These are phyloP conservation scores for Epistrophella euchroma DNA, from an alignment of 2,888 invertebrate genomes.

Conservation along the genomic window DNA sequence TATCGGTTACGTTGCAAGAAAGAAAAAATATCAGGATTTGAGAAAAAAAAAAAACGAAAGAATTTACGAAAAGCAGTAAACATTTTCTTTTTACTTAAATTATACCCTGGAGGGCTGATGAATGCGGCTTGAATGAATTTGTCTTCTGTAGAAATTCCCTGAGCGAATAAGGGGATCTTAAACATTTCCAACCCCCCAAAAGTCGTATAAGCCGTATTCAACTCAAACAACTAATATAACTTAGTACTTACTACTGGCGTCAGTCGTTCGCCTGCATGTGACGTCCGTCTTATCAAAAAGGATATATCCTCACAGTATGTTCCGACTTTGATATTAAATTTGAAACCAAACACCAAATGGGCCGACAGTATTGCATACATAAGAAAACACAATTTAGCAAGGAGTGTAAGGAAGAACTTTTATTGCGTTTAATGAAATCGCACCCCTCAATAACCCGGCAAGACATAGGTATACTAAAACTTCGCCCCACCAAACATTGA, in stretches of 20 bases:
- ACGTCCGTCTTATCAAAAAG: constrained; percentile 36
- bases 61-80: constrained; percentile 42
- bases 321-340: constrained; percentile 66
- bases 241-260: constrained; percentile 34
- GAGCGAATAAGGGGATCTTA: constrained; percentile 1
- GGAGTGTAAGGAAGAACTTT: constrained; percentile 34
- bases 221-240: constrained; percentile 54
- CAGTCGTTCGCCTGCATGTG: constrained; percentile 60
- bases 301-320: constrained; percentile 28
- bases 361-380: constrained; percentile 32
- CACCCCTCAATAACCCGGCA: constrained; percentile 34
- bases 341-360: constrained; percentile 72
- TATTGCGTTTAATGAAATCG: constrained; percentile 65
- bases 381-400: constrained; percentile 14
- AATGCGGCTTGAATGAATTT: constrained; percentile 36
- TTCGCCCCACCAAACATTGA: constrained; percentile 14
- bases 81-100: constrained; percentile 64
- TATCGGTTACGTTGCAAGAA: constrained; percentile 50
- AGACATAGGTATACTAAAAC: neutral
- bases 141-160: neutral
- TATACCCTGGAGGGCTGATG: constrained; percentile 59
- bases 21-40: neutral
- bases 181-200: constrained; percentile 28
- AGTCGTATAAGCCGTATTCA: constrained; percentile 20
- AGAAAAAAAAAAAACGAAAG: constrained; percentile 18